A percentile compares a stretch with the other conserved stretches of the same genome.
phyloP scores from a whole-genome alignment of 2,888 invertebrate species.

The Griposia aprilina region DNA sequence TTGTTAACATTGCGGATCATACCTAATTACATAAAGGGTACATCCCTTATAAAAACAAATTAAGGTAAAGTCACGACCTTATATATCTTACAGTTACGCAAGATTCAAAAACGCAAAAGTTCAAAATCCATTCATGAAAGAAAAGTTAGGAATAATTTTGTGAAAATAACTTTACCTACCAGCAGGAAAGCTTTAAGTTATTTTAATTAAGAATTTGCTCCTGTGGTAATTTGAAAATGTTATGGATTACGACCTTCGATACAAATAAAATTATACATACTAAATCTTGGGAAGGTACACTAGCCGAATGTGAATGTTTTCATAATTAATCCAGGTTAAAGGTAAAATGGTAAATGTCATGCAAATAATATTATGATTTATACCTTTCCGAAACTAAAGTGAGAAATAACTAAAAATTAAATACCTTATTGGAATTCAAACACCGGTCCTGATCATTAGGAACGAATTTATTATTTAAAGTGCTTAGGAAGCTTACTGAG shows the following conservation, averaged over 20 bases:
- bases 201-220: neutral
- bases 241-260: neutral
- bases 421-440: constrained; percentile 56
- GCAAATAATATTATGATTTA: constrained; percentile 47
- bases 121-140: neutral
- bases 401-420: constrained; percentile 49
- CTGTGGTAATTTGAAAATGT: neutral
- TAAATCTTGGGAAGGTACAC: constrained; percentile 16
- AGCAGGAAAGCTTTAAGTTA: neutral
- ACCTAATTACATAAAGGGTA: constrained; percentile 24
- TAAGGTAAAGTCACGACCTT: no score
- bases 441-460: constrained; percentile 41
- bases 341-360: constrained; percentile 52
- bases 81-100: no score
- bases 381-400: constrained; percentile 21
- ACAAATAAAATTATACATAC: constrained; percentile 14
- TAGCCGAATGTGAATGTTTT: constrained; percentile 28
- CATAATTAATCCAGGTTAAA: constrained; percentile 36
- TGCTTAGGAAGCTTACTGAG: constrained; percentile 29
- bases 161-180: neutral
- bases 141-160: neutral
- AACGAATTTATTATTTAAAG: constrained; percentile 41
- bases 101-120: no score
- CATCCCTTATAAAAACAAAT: neutral
- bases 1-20: constrained; percentile 19